Conservation (phyloP, 2,113 vertebrate species). For the Xerus inauris region DNA sequence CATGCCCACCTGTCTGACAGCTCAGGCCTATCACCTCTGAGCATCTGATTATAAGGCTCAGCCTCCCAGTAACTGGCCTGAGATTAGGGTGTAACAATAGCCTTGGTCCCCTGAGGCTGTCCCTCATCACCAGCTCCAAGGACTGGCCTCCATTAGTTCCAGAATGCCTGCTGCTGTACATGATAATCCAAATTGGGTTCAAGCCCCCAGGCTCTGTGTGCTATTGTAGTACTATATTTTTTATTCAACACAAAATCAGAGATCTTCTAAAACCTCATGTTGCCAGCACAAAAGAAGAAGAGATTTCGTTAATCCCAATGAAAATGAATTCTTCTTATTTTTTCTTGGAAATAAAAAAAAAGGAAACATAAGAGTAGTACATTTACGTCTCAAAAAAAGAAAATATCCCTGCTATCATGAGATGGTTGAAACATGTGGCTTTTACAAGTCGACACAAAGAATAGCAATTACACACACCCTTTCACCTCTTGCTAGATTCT, state of each 20-base stretch:
- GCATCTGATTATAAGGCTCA: neutral
- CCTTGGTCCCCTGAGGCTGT: neutral
- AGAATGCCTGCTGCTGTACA: neutral
- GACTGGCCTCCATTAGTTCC: neutral
- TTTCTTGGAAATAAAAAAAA: conserved; percentile 57
- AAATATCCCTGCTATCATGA: conserved; percentile 77
- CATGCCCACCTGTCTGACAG: neutral
- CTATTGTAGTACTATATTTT: conserved; percentile 75
- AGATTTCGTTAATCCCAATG: conserved; percentile 83
- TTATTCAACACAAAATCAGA: conserved; percentile 81
- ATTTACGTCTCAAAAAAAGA: conserved; percentile 62
- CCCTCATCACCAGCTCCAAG: neutral
- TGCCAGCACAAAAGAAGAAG: conserved; percentile 81
- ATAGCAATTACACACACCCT: conserved; percentile 70
- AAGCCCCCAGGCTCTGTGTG: conserved; percentile 68
- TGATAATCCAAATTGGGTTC: conserved; percentile 82
- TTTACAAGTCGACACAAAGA: conserved; percentile 77
- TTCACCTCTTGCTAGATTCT: conserved; percentile 67
- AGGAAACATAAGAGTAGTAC: conserved; percentile 59
- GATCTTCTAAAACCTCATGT: conserved; percentile 79
- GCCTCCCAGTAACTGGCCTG: neutral
- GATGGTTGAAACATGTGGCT: conserved; percentile 74
- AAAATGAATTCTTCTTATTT: conserved; percentile 81
- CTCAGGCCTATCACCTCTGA: neutral
- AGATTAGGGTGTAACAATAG: neutral